phyloP scores from a whole-genome alignment of 2,888 invertebrate species.

The Lasioglossum figueresi region DNA sequence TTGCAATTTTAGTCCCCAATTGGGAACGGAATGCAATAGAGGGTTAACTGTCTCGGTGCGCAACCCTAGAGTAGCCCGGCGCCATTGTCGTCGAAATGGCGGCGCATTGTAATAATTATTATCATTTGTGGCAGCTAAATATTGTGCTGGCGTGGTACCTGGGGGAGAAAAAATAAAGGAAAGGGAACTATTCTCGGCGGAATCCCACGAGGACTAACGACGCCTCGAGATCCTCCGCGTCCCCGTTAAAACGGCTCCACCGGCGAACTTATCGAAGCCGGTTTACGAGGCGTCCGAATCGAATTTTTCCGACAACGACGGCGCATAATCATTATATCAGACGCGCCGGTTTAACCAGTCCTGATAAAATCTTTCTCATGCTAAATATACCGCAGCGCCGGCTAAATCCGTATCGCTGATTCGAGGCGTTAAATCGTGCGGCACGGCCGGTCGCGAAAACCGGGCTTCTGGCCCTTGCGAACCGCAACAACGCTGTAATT shows the following conservation, averaged over 20 bases:
- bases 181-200: constrained; percentile 19
- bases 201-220: constrained; percentile 50
- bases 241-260: constrained; percentile 73
- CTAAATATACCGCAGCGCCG: constrained; percentile 77
- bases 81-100: background rate
- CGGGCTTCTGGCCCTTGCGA: constrained; percentile 25
- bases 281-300: constrained; percentile 76
- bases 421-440: constrained; percentile 70
- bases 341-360: constrained; percentile 78
- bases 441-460: constrained; percentile 35
- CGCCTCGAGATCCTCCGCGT: constrained; percentile 49
- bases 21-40: too few species aligned
- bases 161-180: background rate
- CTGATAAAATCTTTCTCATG: constrained; percentile 78
- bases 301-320: constrained; percentile 63
- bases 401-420: constrained; percentile 78
- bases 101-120: background rate
- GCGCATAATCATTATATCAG: constrained; percentile 77
- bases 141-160: background rate
- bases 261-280: constrained; percentile 77
- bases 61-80: background rate
- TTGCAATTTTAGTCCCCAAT: too few species aligned
- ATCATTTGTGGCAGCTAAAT: background rate
- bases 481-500: constrained; percentile 30
- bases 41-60: background rate